Base-by-base conservation (phyloP, 2,888 invertebrate species). In the Spisula solida region DNA sequence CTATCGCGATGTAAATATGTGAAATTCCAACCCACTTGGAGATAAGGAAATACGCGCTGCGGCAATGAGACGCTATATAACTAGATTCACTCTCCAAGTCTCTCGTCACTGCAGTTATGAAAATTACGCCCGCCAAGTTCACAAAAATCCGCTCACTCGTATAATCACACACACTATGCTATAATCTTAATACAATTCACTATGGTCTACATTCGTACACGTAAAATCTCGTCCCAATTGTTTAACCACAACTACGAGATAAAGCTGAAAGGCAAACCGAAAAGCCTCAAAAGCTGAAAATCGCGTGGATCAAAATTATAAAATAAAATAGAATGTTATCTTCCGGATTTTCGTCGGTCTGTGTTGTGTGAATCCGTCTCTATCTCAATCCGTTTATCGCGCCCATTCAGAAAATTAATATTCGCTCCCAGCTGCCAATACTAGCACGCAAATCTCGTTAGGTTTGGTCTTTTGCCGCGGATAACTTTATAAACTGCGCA, bases 141-240 rank as follows among this genome's bases (percentile, higher is more conserved):
- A 66, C 60, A 66, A 66, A 66, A n/a, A 25, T 66, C 25, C 60
- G 25, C 60, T 8, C n/a, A n/a, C 20, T 20, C 60, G n/a, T 25
- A 66, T 12, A 25, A 66, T 25, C 25, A 66, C 60, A 41, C 60
- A 66, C 60, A 25, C 60, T 25, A 10, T 25, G 60, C n/a, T 25
- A 66, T 66, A 66, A 66, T 66, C 60, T 66, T 12, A 20, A 25
- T 66, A 25, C n/a, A n/a, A 16, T 25, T 25, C 25, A 66, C 25
- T 20, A 6, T 25, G 25, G 25, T 66, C 60, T 25, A 10, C 2
- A 66, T 20, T 25, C 60, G 60, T 66, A 66, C 25, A 47, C 82
- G 20, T 6, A 70, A 80, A 82, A 82, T 82, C 82, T 31, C n/a
- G 48, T 70, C 60, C 31, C 60, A 6, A 70, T 82, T 82, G 66